Evolutionary conservation across 2,797 vertebrate species (phyloP), one percentile per base, ranked within the genome.

Genomic region (Cyprinella venusta): DNA sequence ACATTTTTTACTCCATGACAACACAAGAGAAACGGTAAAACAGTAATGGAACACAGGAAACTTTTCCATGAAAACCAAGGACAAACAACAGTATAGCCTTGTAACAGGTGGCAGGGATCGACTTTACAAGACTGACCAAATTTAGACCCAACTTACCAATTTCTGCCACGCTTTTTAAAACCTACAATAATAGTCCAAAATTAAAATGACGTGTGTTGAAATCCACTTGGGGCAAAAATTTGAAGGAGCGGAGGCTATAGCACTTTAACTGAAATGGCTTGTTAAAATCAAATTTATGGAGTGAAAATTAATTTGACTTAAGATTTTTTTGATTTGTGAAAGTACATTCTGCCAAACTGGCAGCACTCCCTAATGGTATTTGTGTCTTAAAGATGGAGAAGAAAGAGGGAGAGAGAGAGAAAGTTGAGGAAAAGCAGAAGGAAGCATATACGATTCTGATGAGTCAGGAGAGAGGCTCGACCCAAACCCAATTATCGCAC

Each of bases 391-490:
- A 81, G 38, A 70, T 7, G 8, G 36, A 64, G 15, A 76, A 85
- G 40, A 75, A 4, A 8, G 13, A 42, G 61, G 2, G 52, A 0
- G 15, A 36, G 81, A 87, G 5, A 19, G 3, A 1, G 63, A 85
- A 33, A 61, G 84, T 33, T 74, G 74, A 88, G 72, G 19, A 69
- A 26, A 30, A 88, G 64, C 85, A 82, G 78, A 63, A 88, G 83
- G 56, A 86, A 83, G 87, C 75, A 68, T 89, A 86, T 89, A 86
- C 72, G 85, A 90, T 91, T 91, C 76, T 91, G 91, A 92, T 90
- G 90, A 92, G 88, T 93, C 91, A 92, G 90, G 87, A 86, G 87
- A 13, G 82, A 79, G 72, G 30, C 72, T 76, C 0, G 42, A 54
- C 79, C 85, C 71, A 76, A 88, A 86, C 81, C 80, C 87, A 81